Percentiles rank a stretch among this genome's conserved stretches.
Conservation (phyloP, 1,140 invertebrate genomes). For the Antheraea pernyi region DNA sequence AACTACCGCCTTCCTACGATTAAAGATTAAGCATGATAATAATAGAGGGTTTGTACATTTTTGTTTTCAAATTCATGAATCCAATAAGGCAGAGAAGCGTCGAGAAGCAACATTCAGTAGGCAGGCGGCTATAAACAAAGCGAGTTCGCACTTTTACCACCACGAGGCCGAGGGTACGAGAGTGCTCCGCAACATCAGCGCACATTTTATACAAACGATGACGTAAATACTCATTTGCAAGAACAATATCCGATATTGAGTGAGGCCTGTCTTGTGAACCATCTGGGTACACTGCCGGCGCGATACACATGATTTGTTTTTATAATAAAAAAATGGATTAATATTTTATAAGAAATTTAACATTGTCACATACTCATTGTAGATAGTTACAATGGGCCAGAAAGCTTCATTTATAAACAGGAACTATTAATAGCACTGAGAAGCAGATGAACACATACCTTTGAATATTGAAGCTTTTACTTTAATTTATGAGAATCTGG, state of each 20-base stretch:
- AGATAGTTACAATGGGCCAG: no score
- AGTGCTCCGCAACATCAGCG: conserved; percentile 12
- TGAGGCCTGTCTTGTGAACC: conserved; percentile 67
- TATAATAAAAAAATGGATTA: not conserved
- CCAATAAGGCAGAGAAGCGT: conserved; percentile 17
- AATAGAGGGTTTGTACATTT: not conserved
- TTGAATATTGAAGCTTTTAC: no score
- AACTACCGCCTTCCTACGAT: not conserved
- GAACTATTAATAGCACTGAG: no score
- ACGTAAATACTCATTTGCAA: conserved; percentile 77
- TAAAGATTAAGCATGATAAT: not conserved
- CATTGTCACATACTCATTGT: no score
- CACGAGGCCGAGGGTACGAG: not conserved
- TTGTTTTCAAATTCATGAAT: conserved; percentile 24
- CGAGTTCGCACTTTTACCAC: not conserved
- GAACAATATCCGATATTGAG: conserved; percentile 78
- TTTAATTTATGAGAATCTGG: no score
- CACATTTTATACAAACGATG: conserved; percentile 75
- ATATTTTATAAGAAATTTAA: no score
- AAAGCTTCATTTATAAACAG: no score
- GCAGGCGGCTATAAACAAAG: not conserved
- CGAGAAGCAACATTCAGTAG: not conserved
- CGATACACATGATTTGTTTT: conserved; percentile 10
- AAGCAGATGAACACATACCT: no score
- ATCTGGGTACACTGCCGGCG: conserved; percentile 40